phyloP scores from a whole-genome alignment of 2,113 vertebrate species.

The Xenotilapia leptura region DNA sequence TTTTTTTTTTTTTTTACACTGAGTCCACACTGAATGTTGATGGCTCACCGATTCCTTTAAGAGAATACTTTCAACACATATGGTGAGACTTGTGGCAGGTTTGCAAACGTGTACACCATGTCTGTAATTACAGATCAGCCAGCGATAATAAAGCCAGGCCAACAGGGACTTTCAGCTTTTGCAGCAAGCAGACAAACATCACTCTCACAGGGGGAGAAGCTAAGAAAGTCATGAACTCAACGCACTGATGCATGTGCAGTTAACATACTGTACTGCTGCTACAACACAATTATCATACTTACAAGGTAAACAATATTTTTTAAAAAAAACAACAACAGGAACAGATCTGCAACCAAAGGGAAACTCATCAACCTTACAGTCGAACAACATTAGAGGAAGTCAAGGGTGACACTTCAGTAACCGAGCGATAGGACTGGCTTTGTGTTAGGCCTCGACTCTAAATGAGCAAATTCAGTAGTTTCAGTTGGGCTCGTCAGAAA shows the following conservation, averaged over 20 bases:
- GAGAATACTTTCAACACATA: not conserved
- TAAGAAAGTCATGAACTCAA: not conserved
- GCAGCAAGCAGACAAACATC: not conserved
- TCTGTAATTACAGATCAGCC: not conserved
- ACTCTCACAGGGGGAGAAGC: not conserved
- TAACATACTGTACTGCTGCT: not conserved
- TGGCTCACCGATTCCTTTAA: not conserved
- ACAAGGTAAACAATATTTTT: not conserved
- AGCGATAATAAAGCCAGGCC: not conserved
- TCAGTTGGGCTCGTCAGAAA: not conserved
- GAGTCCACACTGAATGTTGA: not conserved
- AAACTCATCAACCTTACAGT: not conserved
- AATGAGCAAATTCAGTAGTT: not conserved
- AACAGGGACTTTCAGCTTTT: not conserved
- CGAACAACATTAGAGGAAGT: not conserved
- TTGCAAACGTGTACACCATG: not conserved
- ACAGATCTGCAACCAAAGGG: not conserved
- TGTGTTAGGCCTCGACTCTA: not conserved
- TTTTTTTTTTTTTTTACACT: rapidly evolving
- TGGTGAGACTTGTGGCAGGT: not conserved
- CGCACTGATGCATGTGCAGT: not conserved
- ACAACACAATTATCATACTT: not conserved
- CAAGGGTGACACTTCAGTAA: not conserved
- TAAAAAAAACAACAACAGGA: not conserved
- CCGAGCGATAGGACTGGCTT: not conserved